Conservation (phyloP, 2,797 vertebrate species). For the Lacerta viridis region DNA sequence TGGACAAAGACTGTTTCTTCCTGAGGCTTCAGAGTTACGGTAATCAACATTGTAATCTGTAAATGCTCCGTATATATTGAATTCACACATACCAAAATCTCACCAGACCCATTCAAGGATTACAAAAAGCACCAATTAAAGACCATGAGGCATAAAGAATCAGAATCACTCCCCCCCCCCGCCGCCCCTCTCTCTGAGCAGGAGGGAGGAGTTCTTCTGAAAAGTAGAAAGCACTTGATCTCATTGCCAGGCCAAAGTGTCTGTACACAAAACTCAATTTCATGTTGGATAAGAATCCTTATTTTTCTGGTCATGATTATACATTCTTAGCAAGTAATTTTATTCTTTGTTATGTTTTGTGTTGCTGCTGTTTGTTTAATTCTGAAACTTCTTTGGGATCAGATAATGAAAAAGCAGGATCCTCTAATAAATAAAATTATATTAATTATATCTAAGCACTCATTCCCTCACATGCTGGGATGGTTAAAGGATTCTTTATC, state of each 20-base stretch:
- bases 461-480: background rate
- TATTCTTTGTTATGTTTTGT: too few relatives aligned
- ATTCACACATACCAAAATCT: background rate
- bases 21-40: background rate
- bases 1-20: background rate
- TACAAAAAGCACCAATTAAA: background rate
- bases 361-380: too few relatives aligned
- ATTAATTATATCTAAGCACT: background rate
- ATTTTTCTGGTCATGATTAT: constrained; percentile 50
- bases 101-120: background rate
- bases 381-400: too few relatives aligned
- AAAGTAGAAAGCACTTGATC: background rate
- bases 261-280: background rate
- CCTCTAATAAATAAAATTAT: background rate
- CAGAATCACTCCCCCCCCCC: background rate
- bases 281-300: background rate
- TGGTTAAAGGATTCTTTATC: background rate
- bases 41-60: too few relatives aligned
- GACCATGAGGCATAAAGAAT: too few relatives aligned
- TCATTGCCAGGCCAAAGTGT: background rate
- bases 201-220: background rate
- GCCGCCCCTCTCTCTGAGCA: background rate
- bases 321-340: background rate
- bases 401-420: too few relatives aligned
- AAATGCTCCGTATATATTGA: background rate